phyloP scores from a whole-genome alignment of 2,888 invertebrate species.

The Chrysomela aeneicollis region DNA sequence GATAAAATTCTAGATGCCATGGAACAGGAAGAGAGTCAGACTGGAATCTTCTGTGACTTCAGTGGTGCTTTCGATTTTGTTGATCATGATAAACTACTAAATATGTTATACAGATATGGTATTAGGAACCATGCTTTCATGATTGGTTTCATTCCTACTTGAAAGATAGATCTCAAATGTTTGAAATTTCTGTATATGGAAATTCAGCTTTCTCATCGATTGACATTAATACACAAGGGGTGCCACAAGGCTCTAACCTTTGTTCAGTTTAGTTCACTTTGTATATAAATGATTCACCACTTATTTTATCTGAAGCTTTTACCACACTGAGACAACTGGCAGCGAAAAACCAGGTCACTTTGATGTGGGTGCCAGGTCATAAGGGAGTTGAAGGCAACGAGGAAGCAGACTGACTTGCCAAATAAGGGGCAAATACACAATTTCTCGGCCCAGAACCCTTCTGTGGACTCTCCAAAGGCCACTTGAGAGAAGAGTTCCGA shows the following conservation, averaged over 20 bases:
- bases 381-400: too few species aligned
- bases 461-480: too few species aligned
- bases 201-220: neutral
- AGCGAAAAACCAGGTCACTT: too few species aligned
- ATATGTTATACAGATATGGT: neutral
- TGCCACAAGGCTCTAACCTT: too few species aligned
- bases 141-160: neutral
- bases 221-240: neutral
- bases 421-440: too few species aligned
- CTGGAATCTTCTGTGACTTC: neutral
- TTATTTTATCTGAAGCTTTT: neutral
- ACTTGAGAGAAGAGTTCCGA: too few species aligned
- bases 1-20: too few species aligned
- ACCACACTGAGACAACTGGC: too few species aligned
- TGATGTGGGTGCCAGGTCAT: neutral
- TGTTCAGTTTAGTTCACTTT: neutral
- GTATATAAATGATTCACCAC: neutral
- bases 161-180: neutral
- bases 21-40: too few species aligned
- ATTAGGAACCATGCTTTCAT: too few species aligned
- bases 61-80: neutral
- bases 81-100: neutral
- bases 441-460: too few species aligned
- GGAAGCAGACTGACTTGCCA: too few species aligned
- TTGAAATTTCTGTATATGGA: neutral